A percentile compares a stretch with the other conserved stretches of the same genome.
These are phyloP conservation scores for Sitta europaea DNA, from an alignment of 2,113 vertebrate species.

Conservation along the genomic window DNA sequence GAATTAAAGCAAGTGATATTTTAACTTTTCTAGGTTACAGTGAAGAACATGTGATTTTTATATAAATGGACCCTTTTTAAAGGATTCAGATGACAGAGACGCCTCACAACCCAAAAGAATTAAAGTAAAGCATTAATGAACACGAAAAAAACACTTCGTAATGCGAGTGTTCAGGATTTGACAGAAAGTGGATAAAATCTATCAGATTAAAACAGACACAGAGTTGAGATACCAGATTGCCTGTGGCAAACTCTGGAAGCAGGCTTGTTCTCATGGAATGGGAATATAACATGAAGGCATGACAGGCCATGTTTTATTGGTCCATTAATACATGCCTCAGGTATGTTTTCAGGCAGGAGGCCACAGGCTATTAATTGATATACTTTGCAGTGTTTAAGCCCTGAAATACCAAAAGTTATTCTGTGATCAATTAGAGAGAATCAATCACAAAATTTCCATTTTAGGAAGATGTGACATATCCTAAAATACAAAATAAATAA, in stretches of 20 bases:
- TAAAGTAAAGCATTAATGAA: not conserved
- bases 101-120: not conserved
- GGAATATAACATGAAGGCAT: slow-evolving; percentile 23
- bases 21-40: not conserved
- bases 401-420: slow-evolving; percentile 17
- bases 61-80: not conserved
- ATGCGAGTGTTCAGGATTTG: not conserved
- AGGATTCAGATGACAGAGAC: not conserved
- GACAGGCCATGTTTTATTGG: slow-evolving; percentile 44
- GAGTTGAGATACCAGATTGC: slow-evolving; percentile 52
- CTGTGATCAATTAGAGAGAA: slow-evolving; percentile 13
- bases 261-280: slow-evolving; percentile 45
- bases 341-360: slow-evolving; percentile 47
- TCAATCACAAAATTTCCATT: not conserved
- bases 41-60: not conserved
- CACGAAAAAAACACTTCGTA: not conserved
- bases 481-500: not conserved
- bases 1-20: not conserved
- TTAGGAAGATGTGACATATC: not conserved
- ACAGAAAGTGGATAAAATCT: slow-evolving; percentile 40
- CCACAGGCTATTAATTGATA: slow-evolving; percentile 41
- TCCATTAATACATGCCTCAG: slow-evolving; percentile 53
- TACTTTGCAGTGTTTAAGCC: slow-evolving; percentile 37
- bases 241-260: slow-evolving; percentile 32
- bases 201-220: slow-evolving; percentile 42